Conservation (phyloP, 2,113 vertebrate genomes). For the Zootoca vivipara region DNA sequence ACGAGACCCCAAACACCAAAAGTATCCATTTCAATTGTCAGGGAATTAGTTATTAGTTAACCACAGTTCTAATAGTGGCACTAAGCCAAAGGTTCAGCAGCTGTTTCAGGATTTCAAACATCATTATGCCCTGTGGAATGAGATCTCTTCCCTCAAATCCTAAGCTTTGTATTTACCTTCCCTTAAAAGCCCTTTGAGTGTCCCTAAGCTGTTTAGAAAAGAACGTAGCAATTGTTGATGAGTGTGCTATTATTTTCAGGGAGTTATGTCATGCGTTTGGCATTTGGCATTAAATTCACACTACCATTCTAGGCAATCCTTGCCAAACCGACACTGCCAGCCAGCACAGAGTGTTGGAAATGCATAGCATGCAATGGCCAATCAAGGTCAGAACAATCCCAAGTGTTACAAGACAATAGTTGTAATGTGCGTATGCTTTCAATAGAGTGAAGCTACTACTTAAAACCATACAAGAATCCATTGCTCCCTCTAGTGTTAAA, state of each 20-base stretch:
- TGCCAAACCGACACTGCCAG: conserved; percentile 43
- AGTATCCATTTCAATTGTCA: conserved; percentile 1
- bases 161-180: conserved; percentile 40
- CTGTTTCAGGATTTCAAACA: conserved; percentile 31
- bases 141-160: conserved; percentile 32
- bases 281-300: conserved; percentile 58
- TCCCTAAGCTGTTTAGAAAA: conserved; percentile 20
- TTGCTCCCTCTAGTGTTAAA: conserved; percentile 66
- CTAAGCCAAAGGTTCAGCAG: conserved; percentile 41
- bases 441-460: neutral
- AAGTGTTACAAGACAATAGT: conserved; percentile 1
- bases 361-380: neutral
- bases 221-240: conserved; percentile 28
- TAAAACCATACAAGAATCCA: conserved; percentile 8
- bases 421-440: neutral
- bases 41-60: conserved; percentile 13
- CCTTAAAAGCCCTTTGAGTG: conserved; percentile 62
- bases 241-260: conserved; percentile 55
- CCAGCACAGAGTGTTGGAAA: conserved; percentile 29
- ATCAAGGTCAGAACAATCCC: neutral
- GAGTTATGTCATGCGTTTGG: conserved; percentile 54
- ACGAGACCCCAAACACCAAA: conserved; percentile 2
- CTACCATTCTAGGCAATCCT: neutral
- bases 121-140: neutral
- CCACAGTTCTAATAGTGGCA: conserved; percentile 2